Percentiles rank a stretch among this genome's conserved stretches.
Evolutionary conservation across 2,113 vertebrate species (phyloP).

Genomic region (Pelobates fuscus): DNA sequence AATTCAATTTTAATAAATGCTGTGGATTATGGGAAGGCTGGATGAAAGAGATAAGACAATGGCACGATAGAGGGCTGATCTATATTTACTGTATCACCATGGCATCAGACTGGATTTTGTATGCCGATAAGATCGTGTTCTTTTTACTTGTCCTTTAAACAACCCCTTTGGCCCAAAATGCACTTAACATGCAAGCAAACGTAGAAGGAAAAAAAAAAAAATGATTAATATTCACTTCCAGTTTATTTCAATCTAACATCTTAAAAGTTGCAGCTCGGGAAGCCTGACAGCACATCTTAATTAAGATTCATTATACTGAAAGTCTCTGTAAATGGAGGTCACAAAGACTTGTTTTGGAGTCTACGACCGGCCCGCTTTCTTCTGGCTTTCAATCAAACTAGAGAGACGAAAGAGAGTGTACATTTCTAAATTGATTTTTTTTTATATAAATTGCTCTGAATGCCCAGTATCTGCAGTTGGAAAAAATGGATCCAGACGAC

Average conservation of each 20-base stretch:
- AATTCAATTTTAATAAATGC: no score
- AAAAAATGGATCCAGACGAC: slow-evolving; percentile 60
- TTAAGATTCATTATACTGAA: slow-evolving; percentile 54
- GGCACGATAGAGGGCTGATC: slow-evolving; percentile 17
- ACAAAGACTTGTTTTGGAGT: slow-evolving; percentile 40
- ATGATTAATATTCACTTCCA: slow-evolving; percentile 48
- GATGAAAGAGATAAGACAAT: slow-evolving; percentile 29
- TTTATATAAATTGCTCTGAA: slow-evolving; percentile 49
- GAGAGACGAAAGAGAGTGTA: slow-evolving; percentile 34
- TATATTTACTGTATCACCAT: slow-evolving; percentile 52
- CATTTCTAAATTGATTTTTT: slow-evolving; percentile 49
- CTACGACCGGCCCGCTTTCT: slow-evolving; percentile 38
- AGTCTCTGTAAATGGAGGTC: slow-evolving; percentile 15
- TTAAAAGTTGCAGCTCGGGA: slow-evolving; percentile 36
- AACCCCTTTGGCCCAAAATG: slow-evolving; percentile 28
- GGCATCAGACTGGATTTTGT: slow-evolving; percentile 53
- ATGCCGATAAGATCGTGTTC: slow-evolving; percentile 54
- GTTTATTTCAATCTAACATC: slow-evolving; percentile 24
- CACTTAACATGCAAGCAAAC: slow-evolving; percentile 47
- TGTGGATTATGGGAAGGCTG: neutral
- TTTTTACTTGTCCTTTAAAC: slow-evolving; percentile 50
- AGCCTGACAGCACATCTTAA: slow-evolving; percentile 44
- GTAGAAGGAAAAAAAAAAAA: slow-evolving; percentile 43
- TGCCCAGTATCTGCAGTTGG: slow-evolving; percentile 56
- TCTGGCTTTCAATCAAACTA: neutral